Percentiles rank a stretch among this genome's conserved stretches.
Evolutionary conservation across 1,140 invertebrate genomes (phyloP).

Genomic region (Lordiphosa stackelbergi): DNA sequence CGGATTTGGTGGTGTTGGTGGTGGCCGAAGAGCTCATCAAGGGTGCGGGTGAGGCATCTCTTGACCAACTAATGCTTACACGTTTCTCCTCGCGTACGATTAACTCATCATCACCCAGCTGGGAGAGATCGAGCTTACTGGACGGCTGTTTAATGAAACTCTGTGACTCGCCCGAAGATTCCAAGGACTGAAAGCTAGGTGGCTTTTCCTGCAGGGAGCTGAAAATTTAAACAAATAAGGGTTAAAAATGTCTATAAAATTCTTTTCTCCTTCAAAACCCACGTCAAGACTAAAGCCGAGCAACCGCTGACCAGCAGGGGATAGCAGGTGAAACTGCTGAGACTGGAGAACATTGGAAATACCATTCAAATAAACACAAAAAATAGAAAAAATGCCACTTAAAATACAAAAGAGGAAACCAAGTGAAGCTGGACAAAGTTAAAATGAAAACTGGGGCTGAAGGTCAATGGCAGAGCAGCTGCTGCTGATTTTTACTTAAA

Average conservation of each 20-base stretch:
- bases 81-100: slow-evolving; percentile 72
- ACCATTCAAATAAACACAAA: slow-evolving; percentile 43
- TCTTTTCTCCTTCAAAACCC: slow-evolving; percentile 12
- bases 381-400: slow-evolving; percentile 38
- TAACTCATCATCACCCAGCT: slow-evolving; percentile 60
- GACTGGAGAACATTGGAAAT: slow-evolving; percentile 66
- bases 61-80: slow-evolving; percentile 72
- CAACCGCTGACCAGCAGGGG: slow-evolving; percentile 74
- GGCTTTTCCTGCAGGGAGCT: slow-evolving; percentile 72
- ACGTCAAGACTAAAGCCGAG: slow-evolving; percentile 66
- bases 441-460: slow-evolving; percentile 59
- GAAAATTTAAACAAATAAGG: background rate
- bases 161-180: slow-evolving; percentile 46
- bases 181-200: slow-evolving; percentile 42
- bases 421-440: slow-evolving; percentile 42
- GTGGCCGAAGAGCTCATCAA: slow-evolving; percentile 43
- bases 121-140: slow-evolving; percentile 44
- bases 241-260: too few species aligned
- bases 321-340: slow-evolving; percentile 74
- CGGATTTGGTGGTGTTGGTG: slow-evolving; percentile 42
- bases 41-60: slow-evolving; percentile 66
- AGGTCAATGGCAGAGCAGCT: slow-evolving; percentile 45
- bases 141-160: slow-evolving; percentile 66
- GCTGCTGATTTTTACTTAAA: background rate
- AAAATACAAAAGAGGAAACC: slow-evolving; percentile 28